phyloP scores from a whole-genome alignment of 2,797 vertebrate species.

The Diplodus puntazzo region DNA sequence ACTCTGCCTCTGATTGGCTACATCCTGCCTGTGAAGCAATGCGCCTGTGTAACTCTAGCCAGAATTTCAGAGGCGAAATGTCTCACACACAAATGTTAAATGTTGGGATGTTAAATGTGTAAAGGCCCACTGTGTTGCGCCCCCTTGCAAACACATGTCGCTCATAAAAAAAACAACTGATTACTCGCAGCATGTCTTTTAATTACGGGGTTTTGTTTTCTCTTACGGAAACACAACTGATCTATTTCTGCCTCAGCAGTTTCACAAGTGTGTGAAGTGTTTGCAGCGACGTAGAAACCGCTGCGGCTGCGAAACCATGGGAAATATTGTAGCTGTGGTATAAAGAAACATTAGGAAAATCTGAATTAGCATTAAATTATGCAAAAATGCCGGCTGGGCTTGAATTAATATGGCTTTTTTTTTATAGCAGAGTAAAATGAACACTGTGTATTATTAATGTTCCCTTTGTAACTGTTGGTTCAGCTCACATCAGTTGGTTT shows the following conservation, averaged over 20 bases:
- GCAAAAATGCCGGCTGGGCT: neutral
- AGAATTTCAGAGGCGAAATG: too few species aligned
- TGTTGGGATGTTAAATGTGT: neutral
- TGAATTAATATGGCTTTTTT: neutral
- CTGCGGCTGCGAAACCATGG: neutral
- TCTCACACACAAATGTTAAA: too few species aligned
- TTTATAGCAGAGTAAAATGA: conserved; percentile 1
- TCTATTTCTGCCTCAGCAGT: neutral
- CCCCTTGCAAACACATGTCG: neutral
- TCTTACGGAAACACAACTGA: neutral
- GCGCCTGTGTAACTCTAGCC: too few species aligned
- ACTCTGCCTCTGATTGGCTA: too few species aligned
- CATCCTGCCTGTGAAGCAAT: too few species aligned
- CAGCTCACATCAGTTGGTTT: conserved; percentile 19
- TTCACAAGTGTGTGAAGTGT: neutral
- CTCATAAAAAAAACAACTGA: neutral
- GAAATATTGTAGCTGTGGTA: neutral
- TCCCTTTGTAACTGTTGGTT: conserved; percentile 9
- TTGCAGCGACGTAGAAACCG: neutral
- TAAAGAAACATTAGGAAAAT: neutral
- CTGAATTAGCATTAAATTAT: neutral
- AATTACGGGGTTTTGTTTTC: neutral
- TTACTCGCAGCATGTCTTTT: neutral
- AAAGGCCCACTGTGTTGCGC: neutral
- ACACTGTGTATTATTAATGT: conserved; percentile 24